phyloP scores from a whole-genome alignment of 2,113 vertebrate species.

The Rhabdomys dilectus region DNA sequence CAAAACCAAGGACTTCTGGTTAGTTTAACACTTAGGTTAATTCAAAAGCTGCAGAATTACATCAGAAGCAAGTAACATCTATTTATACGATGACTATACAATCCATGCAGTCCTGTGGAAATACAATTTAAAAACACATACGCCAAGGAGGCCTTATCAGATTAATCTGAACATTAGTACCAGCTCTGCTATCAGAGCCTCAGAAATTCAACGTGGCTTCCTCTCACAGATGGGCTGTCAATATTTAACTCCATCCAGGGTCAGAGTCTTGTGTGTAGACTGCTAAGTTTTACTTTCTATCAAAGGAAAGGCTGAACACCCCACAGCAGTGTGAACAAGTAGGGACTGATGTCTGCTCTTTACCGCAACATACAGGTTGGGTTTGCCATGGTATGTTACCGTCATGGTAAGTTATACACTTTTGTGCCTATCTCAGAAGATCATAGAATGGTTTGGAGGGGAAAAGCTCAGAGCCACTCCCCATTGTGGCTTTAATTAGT shows the following conservation, averaged over 20 bases:
- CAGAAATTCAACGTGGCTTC: neutral
- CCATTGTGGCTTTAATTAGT: constrained; percentile 66
- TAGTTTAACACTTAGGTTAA: neutral
- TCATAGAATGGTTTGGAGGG: neutral
- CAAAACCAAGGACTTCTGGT: constrained; percentile 13
- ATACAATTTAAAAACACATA: constrained; percentile 62
- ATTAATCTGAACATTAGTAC: neutral
- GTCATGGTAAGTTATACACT: neutral
- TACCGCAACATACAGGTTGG: neutral
- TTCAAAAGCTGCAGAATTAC: neutral
- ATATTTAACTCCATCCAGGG: constrained; percentile 57
- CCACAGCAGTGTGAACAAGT: neutral
- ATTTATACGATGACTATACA: neutral
- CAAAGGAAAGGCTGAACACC: neutral
- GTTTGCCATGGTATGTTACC: neutral
- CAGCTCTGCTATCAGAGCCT: neutral
- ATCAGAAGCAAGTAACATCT: neutral
- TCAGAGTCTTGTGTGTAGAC: constrained; percentile 20
- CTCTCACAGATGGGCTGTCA: constrained; percentile 14
- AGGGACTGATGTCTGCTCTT: neutral
- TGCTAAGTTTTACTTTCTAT: constrained; percentile 22
- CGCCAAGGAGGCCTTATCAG: neutral
- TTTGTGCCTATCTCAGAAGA: neutral
- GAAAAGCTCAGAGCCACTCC: constrained; percentile 9
- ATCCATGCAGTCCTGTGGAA: constrained; percentile 60